Evolutionary conservation across 2,113 vertebrate species (phyloP).

Genomic region (Pampusana beccarii): DNA sequence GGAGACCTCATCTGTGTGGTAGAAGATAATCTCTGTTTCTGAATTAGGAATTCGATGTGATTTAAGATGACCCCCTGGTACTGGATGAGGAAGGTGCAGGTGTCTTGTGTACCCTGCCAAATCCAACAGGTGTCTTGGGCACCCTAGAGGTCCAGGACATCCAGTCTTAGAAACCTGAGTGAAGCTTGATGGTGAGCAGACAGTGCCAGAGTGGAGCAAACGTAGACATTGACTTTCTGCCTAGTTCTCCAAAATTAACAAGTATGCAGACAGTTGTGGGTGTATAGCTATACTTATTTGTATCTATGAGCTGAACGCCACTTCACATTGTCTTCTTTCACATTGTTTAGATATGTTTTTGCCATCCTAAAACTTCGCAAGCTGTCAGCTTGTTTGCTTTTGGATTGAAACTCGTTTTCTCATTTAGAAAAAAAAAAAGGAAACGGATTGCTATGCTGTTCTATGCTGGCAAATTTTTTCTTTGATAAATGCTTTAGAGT

Average conservation of each 20-base stretch:
- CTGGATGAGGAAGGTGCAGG: neutral
- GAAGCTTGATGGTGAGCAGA: neutral
- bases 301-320: neutral
- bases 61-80: neutral
- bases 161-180: neutral
- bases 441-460: neutral
- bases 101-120: neutral
- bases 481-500: neutral
- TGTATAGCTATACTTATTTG: neutral
- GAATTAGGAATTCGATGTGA: neutral
- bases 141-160: neutral
- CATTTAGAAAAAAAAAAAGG: neutral
- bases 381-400: neutral
- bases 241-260: neutral
- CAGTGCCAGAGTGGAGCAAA: neutral
- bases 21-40: neutral
- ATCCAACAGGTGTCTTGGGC: neutral
- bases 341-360: neutral
- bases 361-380: neutral
- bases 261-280: neutral
- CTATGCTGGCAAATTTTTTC: neutral
- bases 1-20: accelerated
- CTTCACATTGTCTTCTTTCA: neutral
- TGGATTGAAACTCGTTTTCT: neutral
- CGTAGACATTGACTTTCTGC: neutral